Conservation (phyloP, 2,797 vertebrate species). For the Acrossocheilus fasciatus region DNA sequence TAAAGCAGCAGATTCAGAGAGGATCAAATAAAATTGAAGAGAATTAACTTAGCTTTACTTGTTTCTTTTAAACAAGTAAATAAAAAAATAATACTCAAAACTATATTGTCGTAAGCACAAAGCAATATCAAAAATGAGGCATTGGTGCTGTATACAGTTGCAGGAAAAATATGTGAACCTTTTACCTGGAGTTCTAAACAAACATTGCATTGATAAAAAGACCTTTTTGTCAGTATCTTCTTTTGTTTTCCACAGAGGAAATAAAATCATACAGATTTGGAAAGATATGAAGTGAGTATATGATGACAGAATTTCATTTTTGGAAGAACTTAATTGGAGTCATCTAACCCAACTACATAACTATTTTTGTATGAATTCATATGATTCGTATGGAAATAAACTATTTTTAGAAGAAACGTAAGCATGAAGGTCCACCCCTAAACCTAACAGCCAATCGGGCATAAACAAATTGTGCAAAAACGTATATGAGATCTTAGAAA, state of each 20-base stretch:
- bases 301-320: not conserved
- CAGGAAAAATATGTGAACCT: slow-evolving; percentile 13
- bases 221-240: not conserved
- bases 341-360: not conserved
- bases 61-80: not conserved
- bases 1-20: not conserved
- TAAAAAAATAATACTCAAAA: not conserved
- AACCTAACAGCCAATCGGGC: not conserved
- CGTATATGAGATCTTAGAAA: not conserved
- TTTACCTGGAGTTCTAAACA: not conserved
- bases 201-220: not conserved
- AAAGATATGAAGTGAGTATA: not conserved
- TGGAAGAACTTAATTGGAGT: slow-evolving; percentile 8
- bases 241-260: not conserved
- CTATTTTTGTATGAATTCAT: not conserved
- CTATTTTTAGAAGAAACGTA: not conserved
- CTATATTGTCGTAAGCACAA: not conserved
- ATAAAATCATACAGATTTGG: not conserved
- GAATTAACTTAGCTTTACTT: not conserved
- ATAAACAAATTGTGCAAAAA: not conserved
- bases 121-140: not conserved
- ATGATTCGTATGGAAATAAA: not conserved
- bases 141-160: not conserved
- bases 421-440: not conserved
- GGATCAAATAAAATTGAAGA: not conserved